Percentiles rank a stretch among this genome's conserved stretches.
These are phyloP conservation scores for Pomacea canaliculata DNA, from an alignment of 2,888 invertebrate genomes.

Conservation along the genomic window DNA sequence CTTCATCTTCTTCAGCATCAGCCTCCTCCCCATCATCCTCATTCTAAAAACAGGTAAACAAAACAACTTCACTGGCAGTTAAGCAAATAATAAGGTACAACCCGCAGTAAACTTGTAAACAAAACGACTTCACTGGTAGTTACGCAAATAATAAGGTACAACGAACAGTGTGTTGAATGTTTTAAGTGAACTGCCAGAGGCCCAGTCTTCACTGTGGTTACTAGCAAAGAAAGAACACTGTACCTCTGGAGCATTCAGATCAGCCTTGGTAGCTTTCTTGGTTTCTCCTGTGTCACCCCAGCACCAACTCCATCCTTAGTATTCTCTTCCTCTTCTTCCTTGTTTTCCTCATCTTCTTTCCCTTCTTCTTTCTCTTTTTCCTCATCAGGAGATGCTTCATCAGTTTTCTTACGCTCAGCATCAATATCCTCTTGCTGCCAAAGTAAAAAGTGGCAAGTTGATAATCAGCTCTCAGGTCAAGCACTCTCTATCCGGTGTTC, in stretches of 20 bases:
- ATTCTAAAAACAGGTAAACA: background rate
- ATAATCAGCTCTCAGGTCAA: background rate
- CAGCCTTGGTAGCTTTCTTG: slow-evolving; percentile 53
- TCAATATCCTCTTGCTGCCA: slow-evolving; percentile 48
- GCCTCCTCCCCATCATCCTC: slow-evolving; percentile 36
- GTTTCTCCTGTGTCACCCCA: slow-evolving; percentile 43
- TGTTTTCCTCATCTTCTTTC: slow-evolving; percentile 31
- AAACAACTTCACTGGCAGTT: background rate
- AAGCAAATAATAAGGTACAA: background rate
- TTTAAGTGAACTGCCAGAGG: too few species aligned
- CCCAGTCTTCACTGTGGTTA: background rate
- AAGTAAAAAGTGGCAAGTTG: background rate
- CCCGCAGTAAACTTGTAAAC: background rate
- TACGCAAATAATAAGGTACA: background rate
- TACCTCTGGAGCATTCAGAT: slow-evolving; percentile 52
- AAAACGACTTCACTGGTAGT: background rate
- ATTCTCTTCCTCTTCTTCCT: slow-evolving; percentile 27
- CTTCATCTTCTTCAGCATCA: slow-evolving; percentile 28
- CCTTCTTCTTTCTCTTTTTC: slow-evolving; percentile 37
- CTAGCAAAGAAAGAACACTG: background rate
- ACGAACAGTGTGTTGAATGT: background rate
- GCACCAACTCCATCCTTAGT: slow-evolving; percentile 36
- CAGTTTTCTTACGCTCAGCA: slow-evolving; percentile 62
- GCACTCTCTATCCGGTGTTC: background rate
- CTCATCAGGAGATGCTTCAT: slow-evolving; percentile 62